phyloP scores from a whole-genome alignment of 2,888 invertebrate species.

The Tachina grossa region DNA sequence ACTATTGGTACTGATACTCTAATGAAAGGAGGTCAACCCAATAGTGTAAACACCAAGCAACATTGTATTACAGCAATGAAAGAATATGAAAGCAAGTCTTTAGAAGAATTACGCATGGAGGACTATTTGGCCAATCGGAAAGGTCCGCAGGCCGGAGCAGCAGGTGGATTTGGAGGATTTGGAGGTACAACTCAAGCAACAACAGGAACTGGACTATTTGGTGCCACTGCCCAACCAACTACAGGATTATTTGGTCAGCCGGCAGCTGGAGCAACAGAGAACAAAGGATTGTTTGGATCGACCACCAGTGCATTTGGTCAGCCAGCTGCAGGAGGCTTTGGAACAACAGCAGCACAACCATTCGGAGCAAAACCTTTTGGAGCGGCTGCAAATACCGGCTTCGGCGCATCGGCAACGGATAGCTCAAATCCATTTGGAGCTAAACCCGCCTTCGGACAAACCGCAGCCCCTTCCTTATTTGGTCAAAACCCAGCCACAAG shows the following conservation, averaged over 20 bases:
- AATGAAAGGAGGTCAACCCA: conserved; percentile 92
- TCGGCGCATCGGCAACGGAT: conserved; percentile 78
- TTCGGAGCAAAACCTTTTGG: conserved; percentile 88
- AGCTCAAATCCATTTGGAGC: conserved; percentile 81
- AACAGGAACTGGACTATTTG: conserved; percentile 83
- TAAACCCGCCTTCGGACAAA: conserved; percentile 84
- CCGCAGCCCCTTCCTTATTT: conserved; percentile 83
- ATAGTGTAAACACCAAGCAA: conserved; percentile 95
- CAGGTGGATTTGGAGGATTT: conserved; percentile 79
- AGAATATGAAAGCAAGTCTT: conserved; percentile 96
- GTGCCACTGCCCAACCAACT: conserved; percentile 82
- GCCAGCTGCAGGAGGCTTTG: conserved; percentile 82
- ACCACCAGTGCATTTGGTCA: conserved; percentile 83
- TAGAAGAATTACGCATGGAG: conserved; percentile 96
- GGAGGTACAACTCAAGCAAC: conserved; percentile 80
- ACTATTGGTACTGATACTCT: conserved; percentile 95
- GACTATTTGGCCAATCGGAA: conserved; percentile 96
- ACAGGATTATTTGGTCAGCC: conserved; percentile 84
- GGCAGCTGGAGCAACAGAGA: conserved; percentile 81
- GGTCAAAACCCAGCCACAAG: conserved; percentile 84
- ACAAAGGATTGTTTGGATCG: conserved; percentile 84
- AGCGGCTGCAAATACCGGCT: conserved; percentile 82
- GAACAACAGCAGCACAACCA: conserved; percentile 84
- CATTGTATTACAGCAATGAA: conserved; percentile 99
- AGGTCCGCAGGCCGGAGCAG: conserved; percentile 85